phyloP scores from a whole-genome alignment of 2,113 vertebrate genomes.

The Scortum barcoo region DNA sequence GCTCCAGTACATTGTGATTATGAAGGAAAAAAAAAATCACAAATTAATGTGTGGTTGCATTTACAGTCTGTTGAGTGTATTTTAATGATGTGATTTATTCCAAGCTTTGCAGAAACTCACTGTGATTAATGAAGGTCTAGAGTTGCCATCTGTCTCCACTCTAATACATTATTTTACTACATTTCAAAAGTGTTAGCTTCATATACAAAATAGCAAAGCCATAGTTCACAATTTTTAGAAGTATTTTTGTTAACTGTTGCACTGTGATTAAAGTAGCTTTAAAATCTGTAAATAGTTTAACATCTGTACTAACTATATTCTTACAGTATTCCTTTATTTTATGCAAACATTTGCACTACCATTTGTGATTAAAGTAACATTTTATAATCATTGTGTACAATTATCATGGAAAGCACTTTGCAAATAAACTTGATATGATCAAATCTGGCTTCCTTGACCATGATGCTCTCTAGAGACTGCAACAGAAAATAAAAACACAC shows the following conservation, averaged over 20 bases:
- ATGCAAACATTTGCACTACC: slow-evolving; percentile 1
- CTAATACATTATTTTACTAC: not conserved
- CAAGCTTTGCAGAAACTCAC: not conserved
- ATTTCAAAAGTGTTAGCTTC: not conserved
- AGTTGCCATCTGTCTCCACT: not conserved
- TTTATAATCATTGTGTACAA: not conserved
- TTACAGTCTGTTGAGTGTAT: not conserved
- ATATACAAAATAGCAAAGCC: not conserved
- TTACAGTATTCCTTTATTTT: not conserved
- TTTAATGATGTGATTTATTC: not conserved
- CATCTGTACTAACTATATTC: not conserved
- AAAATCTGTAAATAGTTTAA: not conserved
- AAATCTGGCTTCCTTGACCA: not conserved
- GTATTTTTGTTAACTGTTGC: not conserved
- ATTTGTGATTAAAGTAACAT: not conserved
- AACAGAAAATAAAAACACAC: not conserved
- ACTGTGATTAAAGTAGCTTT: not conserved
- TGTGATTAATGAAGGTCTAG: not conserved
- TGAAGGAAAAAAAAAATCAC: not conserved
- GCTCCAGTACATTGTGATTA: not conserved
- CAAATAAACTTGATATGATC: not conserved
- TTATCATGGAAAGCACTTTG: not conserved
- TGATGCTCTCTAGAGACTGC: not conserved
- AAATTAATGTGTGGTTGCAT: not conserved
- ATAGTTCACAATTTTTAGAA: not conserved